Conservation (phyloP, 2,888 invertebrate genomes). For the Xestia c-nigrum region DNA sequence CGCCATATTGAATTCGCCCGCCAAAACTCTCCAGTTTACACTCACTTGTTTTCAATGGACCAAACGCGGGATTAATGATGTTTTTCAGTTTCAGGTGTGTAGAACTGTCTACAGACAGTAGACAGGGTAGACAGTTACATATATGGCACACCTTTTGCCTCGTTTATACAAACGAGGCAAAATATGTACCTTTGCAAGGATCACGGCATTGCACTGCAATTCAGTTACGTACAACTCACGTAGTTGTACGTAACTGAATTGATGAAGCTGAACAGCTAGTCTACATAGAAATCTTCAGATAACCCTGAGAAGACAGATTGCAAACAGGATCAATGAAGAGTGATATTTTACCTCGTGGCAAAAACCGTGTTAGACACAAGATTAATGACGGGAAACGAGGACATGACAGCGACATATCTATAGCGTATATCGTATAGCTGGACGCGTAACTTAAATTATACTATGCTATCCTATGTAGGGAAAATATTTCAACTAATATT, state of each 20-base stretch:
- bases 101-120: no score
- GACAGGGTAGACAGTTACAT: no score
- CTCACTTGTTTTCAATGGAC: slow-evolving; percentile 20
- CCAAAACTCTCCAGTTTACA: slow-evolving; percentile 19
- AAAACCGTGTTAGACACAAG: slow-evolving; percentile 38
- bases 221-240: no score
- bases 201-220: background rate
- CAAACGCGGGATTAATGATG: background rate
- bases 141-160: no score
- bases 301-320: slow-evolving; percentile 24
- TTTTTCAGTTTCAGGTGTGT: background rate
- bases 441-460: background rate
- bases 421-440: slow-evolving; percentile 3
- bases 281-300: slow-evolving; percentile 25
- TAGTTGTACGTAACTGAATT: background rate
- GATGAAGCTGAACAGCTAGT: background rate
- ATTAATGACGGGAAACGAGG: slow-evolving; percentile 46
- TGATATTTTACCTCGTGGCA: slow-evolving; percentile 27
- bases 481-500: background rate
- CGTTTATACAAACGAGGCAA: background rate
- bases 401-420: slow-evolving; percentile 13
- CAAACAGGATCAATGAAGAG: slow-evolving; percentile 32
- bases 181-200: background rate
- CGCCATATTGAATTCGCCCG: slow-evolving; percentile 29
- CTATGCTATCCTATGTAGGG: background rate